Base-by-base conservation (phyloP, 2,888 invertebrate genomes). In the Diogma glabrata region DNA sequence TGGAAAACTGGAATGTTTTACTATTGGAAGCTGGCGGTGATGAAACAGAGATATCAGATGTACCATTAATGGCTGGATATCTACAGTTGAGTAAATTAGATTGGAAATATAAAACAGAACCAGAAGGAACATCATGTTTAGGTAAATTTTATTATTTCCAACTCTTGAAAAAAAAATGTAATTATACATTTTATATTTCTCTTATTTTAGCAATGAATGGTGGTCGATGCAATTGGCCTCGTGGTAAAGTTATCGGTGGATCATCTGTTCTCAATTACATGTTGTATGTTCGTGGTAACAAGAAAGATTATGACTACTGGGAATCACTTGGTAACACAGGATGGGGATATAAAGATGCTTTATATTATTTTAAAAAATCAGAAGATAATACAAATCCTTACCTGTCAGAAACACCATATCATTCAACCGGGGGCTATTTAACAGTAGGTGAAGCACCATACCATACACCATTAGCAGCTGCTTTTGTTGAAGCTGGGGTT, bases 21-120 rank as follows among this genome's bases (percentile, higher is more conserved):
- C 69, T 92, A 1, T 62, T 92, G 57, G 91, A 92, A 70, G 91
- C 90, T 2, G 91, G 91, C 2, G 88, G 87, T 2, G 89, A 91
- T 68, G 91, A 92, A 70, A 90, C 89, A 0, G 91, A 91, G 68
- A 83, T 91, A 61, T 88, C 89, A 0, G 91, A 92, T 62, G 89
- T 91, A 2, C 91, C 91, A 0, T 72, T 90, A 3, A 76, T 92
- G 63, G 91, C 92, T 1, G 90, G 86, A 0, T 92, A 89, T 62
- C 71, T 92, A 50, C 91, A 92, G 67, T 74, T 89, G 9, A 89
- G 87, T 55, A 82, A 87, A 63, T 72, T 92, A 49, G 93, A 93
- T 66, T 93, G 92, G 93, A 83, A 88, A 63, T 93, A 91, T 66
- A 92, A 92, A 69, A 89, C 89, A 2, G 92, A 93, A 64, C 90